These are phyloP conservation scores for Cataglyphis hispanica DNA, from an alignment of 1,140 invertebrate genomes.

Conservation along the genomic window DNA sequence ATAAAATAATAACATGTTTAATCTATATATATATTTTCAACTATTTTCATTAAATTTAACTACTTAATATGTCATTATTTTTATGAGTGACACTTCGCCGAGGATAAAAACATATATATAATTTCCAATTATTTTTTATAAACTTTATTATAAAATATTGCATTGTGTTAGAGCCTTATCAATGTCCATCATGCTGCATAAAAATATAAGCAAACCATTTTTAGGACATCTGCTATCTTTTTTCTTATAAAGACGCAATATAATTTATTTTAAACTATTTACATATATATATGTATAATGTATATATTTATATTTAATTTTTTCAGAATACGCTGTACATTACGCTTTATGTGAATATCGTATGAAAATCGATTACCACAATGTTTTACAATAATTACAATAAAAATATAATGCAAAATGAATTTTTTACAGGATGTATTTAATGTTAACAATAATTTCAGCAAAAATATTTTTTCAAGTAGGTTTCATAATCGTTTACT, in stretches of 20 bases:
- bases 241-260: conserved; percentile 46
- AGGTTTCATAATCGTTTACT: conserved; percentile 7
- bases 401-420: conserved; percentile 23
- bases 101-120: not conserved
- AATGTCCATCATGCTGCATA: conserved; percentile 18
- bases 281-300: conserved; percentile 15
- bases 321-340: conserved; percentile 14
- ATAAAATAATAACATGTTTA: no score
- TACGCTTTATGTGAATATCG: not conserved
- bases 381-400: conserved; percentile 45
- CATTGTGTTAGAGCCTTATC: conserved; percentile 31
- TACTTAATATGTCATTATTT: not conserved
- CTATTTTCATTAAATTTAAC: not conserved
- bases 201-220: conserved; percentile 36
- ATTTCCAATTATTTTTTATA: conserved; percentile 23
- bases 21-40: no score
- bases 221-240: conserved; percentile 19
- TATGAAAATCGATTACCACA: conserved; percentile 1
- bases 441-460: conserved; percentile 21
- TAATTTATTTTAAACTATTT: conserved; percentile 57
- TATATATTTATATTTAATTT: conserved; percentile 35
- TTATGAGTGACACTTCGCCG: not conserved
- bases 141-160: conserved; percentile 64
- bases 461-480: conserved; percentile 12
- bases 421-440: not conserved